Base-by-base conservation (phyloP, 1,140 invertebrate genomes). In the Drosophila sechellia region DNA sequence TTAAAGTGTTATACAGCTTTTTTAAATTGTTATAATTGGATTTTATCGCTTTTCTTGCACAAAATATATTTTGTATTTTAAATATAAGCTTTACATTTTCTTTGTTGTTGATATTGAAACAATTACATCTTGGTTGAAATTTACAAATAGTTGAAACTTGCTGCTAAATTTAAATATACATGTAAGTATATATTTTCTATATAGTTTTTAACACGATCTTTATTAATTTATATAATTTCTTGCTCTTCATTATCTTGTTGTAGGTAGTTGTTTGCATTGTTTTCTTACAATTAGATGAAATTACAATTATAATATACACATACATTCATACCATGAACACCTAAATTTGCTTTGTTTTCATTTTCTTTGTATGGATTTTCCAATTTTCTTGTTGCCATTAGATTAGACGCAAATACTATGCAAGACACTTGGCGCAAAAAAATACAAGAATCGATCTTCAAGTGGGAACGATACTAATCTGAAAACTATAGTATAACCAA, bases 201-300 rank as follows among this genome's bases (percentile, higher is more conserved):
- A 75, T 65, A 57, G 70, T 79, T 81, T 64, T 77, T 42, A 70
- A 50, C 54, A 37, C 48, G 57, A 57, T 54, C 42, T 43, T 56
- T 72, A 64, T 72, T 70, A 46, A 52, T 78, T 54, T 79, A 53
- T 78, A 85, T 84, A 86, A 77, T 81, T 80, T 74, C 45, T 74
- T 83, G 61, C 66, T 77, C 63, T 56, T 55, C 40, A 13, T 81
- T 31, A n/a, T 43, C 34, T 78, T 69, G 58, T 75, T 85, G 83
- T 79, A 86, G 83, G 83, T 87, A 86, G 83, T 86, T 86, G 70
- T 83, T 86, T 87, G 79, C 75, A 83, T 86, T 79, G 79, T 77
- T 86, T 79, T 81, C 77, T 79, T 79, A 81, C 77, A 64, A 25
- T 76, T 79, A 83, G 70, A 73, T 87, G 65, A 75, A 75, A 66